These are phyloP conservation scores for Pyrocephalus nanus DNA, from an alignment of 2,797 vertebrate genomes.

Conservation along the genomic window DNA sequence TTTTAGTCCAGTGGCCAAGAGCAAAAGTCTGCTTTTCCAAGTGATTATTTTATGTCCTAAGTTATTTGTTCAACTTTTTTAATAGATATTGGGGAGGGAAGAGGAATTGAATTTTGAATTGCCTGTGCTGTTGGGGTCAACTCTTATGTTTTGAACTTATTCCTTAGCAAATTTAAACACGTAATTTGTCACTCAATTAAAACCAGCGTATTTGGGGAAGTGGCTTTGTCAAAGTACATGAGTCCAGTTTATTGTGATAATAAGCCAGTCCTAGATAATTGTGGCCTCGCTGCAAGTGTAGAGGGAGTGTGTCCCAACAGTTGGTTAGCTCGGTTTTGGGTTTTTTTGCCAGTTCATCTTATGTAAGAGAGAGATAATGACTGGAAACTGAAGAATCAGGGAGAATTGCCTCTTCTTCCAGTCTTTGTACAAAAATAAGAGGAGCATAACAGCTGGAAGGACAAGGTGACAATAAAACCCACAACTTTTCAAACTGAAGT, in stretches of 20 bases:
- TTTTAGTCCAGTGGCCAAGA: background rate
- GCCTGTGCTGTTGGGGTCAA: background rate
- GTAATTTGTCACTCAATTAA: background rate
- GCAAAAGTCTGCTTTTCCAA: background rate
- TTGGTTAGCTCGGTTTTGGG: background rate
- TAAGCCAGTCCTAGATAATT: background rate
- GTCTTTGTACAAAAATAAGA: background rate
- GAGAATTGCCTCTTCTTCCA: background rate
- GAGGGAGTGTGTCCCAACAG: background rate
- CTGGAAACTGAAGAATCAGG: background rate
- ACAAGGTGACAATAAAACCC: background rate
- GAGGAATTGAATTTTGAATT: background rate
- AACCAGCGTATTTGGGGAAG: background rate
- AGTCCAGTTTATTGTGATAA: background rate
- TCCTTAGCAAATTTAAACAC: background rate
- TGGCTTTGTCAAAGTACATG: background rate
- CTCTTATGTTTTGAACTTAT: background rate
- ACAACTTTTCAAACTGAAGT: background rate
- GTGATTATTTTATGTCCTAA: background rate
- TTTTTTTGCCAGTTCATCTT: background rate
- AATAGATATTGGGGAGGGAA: background rate
- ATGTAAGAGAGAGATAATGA: background rate
- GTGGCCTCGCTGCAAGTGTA: background rate
- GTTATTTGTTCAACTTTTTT: background rate
- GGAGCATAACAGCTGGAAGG: background rate